Base-by-base conservation (phyloP, 1,140 invertebrate genomes). In the Tetragonula clypearis region DNA sequence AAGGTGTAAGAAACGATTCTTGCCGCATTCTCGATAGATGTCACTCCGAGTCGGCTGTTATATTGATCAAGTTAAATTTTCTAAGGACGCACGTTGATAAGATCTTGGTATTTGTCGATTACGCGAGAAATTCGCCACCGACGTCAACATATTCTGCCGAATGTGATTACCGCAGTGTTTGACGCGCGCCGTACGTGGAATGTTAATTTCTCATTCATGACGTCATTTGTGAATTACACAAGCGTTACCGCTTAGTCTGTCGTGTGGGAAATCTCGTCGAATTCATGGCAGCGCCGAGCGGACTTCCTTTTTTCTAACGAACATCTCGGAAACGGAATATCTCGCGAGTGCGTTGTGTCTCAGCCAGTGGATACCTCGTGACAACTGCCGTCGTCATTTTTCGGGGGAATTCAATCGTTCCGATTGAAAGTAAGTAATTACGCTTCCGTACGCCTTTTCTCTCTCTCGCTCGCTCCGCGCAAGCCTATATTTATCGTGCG, bases 21-120 rank as follows among this genome's bases (percentile, higher is more conserved):
- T 84, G 69, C 69, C 85, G 79, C 62, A 86, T 86, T 76, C 81
- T 90, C 88, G 85, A 21, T 66, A 90, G 88, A 82, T 90, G 88
- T 88, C 88, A 62, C 49, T 75, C 68, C 30, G 12, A 41, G 14
- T 21, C 78, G 74, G 69, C 79, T 80, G 88, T 84, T 91, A 91
- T 91, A 91, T 91, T 91, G 90, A 91, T 91, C 90, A 91, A 87
- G 87, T 91, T 91, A 86, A 86, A 88, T 90, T 91, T 91, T 85
- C 82, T 85, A 85, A 91, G 80, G 82, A 88, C 81, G 88, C 88
- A 80, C 84, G 73, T 90, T 90, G 88, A 88, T 90, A 90, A 88
- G 77, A 90, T 90, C 88, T 86, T 49, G 72, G 12, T 88, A 87
- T 90, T 90, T 91, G 84, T 87, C 86, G 78, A 85, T 88, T 79